Percentiles rank a stretch among this genome's conserved stretches.
phyloP scores from a whole-genome alignment of 2,888 invertebrate genomes.

The Habrosyne pyritoides region DNA sequence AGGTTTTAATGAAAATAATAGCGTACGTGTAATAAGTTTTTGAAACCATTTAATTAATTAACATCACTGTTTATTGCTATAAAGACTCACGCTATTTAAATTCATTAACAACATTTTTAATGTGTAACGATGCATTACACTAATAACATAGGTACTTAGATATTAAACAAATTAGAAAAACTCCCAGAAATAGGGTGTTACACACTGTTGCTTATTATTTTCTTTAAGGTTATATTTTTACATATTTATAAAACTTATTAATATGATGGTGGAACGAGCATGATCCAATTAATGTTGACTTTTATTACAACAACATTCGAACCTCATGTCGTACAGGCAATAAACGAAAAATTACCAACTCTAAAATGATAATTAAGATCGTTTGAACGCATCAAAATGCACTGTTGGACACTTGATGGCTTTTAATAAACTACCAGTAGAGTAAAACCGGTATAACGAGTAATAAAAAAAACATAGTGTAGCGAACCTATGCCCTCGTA shows the following conservation, averaged over 20 bases:
- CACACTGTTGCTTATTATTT: conserved; percentile 34
- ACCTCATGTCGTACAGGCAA: conserved; percentile 58
- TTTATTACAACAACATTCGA: conserved; percentile 57
- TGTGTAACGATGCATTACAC: not conserved
- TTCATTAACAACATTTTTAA: not conserved
- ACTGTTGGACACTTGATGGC: conserved; percentile 39
- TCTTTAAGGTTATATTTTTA: conserved; percentile 43
- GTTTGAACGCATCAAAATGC: conserved; percentile 60
- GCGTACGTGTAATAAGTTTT: too few relatives aligned
- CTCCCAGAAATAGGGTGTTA: conserved; percentile 14
- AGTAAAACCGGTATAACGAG: conserved; percentile 52
- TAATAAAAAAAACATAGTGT: conserved; percentile 54
- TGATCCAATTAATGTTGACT: conserved; percentile 68
- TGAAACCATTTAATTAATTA: not conserved
- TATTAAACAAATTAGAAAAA: conserved; percentile 4
- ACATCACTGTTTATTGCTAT: not conserved
- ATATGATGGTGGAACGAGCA: conserved; percentile 64
- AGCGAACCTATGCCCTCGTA: conserved; percentile 19
- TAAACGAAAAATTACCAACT: conserved; percentile 66
- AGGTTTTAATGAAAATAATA: too few relatives aligned
- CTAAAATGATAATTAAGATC: conserved; percentile 62
- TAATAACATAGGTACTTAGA: not conserved
- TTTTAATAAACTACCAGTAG: conserved; percentile 39
- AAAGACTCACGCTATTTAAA: not conserved
- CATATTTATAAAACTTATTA: conserved; percentile 63